A percentile compares a stretch with the other conserved stretches of the same genome.
Conservation (phyloP, 2,888 invertebrate genomes). For the Callyntrura guangdongensis region DNA sequence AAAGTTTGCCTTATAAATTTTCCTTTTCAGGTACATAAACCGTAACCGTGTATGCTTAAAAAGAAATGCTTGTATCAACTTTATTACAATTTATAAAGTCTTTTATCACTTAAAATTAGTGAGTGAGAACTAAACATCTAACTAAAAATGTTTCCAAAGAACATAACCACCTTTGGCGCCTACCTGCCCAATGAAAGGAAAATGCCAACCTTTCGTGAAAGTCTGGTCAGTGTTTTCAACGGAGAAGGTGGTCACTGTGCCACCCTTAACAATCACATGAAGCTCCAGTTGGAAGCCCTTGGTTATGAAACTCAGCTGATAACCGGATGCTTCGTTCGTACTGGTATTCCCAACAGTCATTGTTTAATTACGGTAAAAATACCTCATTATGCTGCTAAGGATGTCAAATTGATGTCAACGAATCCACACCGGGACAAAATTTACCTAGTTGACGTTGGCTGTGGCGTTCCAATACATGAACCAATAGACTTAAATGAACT, state of each 20-base stretch:
- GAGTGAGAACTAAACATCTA: too few species aligned
- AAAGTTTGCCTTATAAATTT: constrained; percentile 49
- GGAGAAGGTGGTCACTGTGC: constrained; percentile 77
- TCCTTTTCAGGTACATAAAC: constrained; percentile 58
- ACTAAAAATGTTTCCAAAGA: constrained; percentile 41
- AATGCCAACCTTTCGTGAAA: constrained; percentile 18
- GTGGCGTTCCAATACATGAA: constrained; percentile 78
- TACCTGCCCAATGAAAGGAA: constrained; percentile 62
- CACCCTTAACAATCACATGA: constrained; percentile 70
- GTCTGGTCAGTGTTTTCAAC: background rate
- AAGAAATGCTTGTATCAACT: too few species aligned
- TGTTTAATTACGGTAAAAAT: constrained; percentile 53
- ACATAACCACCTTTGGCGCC: constrained; percentile 70
- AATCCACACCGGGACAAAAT: constrained; percentile 23
- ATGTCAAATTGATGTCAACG: background rate
- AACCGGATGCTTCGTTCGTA: constrained; percentile 66
- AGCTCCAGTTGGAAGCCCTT: constrained; percentile 67
- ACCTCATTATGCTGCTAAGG: constrained; percentile 56
- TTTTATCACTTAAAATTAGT: too few species aligned
- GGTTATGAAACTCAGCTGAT: constrained; percentile 49
- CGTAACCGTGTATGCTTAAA: too few species aligned
- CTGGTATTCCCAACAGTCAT: constrained; percentile 63
- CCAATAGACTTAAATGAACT: constrained; percentile 68
- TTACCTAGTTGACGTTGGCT: constrained; percentile 77
- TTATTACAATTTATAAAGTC: too few species aligned